These are phyloP conservation scores for Pandemis heparana DNA, from an alignment of 2,888 invertebrate genomes.

Conservation along the genomic window DNA sequence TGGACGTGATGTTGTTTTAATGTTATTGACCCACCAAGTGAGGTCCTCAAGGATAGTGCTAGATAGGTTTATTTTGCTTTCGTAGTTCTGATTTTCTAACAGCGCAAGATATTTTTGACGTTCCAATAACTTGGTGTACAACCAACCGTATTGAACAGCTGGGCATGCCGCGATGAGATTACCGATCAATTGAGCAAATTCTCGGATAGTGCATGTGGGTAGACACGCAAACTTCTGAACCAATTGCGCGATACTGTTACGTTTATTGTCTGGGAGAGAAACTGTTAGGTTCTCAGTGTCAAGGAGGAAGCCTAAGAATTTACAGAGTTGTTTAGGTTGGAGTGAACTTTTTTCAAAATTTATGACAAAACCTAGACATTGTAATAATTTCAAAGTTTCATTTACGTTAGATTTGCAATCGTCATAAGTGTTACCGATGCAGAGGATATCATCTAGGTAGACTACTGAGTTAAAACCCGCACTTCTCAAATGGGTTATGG, in stretches of 20 bases:
- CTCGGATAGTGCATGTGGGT: constrained; percentile 36
- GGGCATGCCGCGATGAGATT: constrained; percentile 36
- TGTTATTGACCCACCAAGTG: background rate
- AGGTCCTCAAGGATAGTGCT: background rate
- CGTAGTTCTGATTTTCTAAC: background rate
- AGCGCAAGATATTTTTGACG: constrained; percentile 8
- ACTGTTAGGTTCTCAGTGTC: background rate
- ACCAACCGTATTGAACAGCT: constrained; percentile 40
- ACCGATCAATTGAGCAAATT: constrained; percentile 40
- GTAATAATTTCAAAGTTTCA: background rate
- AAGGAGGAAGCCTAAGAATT: background rate
- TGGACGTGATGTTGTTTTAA: too few species aligned
- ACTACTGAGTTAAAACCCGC: constrained; percentile 5
- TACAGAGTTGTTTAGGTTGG: background rate
- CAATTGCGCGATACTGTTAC: background rate
- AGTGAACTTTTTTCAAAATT: background rate
- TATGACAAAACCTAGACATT: background rate
- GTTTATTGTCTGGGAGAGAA: background rate
- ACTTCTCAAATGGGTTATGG: background rate
- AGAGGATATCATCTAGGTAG: constrained; percentile 11
- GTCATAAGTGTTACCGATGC: background rate
- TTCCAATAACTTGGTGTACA: constrained; percentile 42
- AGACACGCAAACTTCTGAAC: background rate
- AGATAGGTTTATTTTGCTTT: background rate
- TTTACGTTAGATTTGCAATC: background rate